Base-by-base conservation (phyloP, 2,797 vertebrate species). In the Eurystomus glaucurus region DNA sequence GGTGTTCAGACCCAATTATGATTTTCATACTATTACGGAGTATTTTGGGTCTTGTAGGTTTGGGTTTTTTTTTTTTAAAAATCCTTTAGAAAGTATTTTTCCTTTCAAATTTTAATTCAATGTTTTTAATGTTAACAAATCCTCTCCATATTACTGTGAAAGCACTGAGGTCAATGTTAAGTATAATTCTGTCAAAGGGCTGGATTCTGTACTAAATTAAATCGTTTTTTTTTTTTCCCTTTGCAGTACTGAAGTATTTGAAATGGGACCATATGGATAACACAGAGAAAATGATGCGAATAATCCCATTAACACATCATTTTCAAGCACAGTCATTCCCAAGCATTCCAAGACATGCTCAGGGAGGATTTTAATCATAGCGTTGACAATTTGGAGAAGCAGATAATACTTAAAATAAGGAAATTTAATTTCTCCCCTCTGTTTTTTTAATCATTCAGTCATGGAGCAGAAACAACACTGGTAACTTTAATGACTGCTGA, bases 61-160 rank as follows among this genome's bases (percentile, higher is more conserved):
- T 26, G 23, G 8, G 26, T 2, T 22, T 54, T 29, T 46, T 2
- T 22, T 54, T 29, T 46, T 0, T 0, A 2, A 28, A 77, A 77
- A 19, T 50, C 0, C 65, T 85, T 57, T 41, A 28, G 26, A 37
- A 52, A 31, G 4, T 37, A 46, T 35, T 85, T 86, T 60, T 69
- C 20, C 26, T 74, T 85, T 72, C 7, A 39, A n/a, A 9, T 77
- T 82, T 87, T n/a, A 46, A 5, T 50, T 96, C 17, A 60, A 29
- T 15, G 4, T 23, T 86, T 88, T 69, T 85, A 62, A 66, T 55
- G 28, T 3, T 78, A 72, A 54, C 2, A 62, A 82, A 69, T 87
- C 16, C 10, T 71, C 4, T 76, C 25, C 3, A 3, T 61, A 21
- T 84, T 78, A 26, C 18, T 74, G 15, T 69, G 37, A 91, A 82